phyloP scores from a whole-genome alignment of 2,113 vertebrate genomes.

The Sander vitreus region DNA sequence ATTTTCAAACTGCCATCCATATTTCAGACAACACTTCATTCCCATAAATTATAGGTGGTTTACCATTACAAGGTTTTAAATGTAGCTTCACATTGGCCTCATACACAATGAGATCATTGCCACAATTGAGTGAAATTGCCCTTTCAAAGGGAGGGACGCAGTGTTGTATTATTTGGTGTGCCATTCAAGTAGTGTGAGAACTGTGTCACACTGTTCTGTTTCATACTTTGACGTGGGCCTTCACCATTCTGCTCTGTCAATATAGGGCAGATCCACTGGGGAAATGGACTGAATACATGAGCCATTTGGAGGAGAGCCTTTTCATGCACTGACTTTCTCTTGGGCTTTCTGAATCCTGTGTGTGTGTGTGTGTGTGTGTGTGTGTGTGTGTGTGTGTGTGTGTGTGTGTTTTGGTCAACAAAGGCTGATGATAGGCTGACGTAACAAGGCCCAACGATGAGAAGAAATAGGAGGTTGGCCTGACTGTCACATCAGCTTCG shows the following conservation, averaged over 20 bases:
- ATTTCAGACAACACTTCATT: conserved; percentile 15
- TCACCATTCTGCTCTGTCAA: conserved; percentile 76
- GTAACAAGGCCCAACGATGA: conserved; percentile 51
- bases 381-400: neutral
- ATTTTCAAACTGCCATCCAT: conserved; percentile 23
- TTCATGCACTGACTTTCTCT: conserved; percentile 69
- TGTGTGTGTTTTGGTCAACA: conserved; percentile 42
- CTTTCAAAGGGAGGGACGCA: neutral
- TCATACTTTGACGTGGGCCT: conserved; percentile 63
- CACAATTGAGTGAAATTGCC: conserved; percentile 20
- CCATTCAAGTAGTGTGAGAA: conserved; percentile 78
- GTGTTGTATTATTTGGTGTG: conserved; percentile 39
- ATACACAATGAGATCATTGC: conserved; percentile 9
- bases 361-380: conserved; percentile 5
- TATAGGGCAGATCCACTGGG: conserved; percentile 69
- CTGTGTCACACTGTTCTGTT: conserved; percentile 69
- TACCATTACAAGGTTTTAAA: conserved; percentile 20
- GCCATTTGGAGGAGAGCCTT: conserved; percentile 66
- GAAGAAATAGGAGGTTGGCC: conserved; percentile 38
- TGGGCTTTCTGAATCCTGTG: conserved; percentile 61
- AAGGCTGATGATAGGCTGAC: conserved; percentile 67
- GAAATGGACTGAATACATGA: conserved; percentile 66
- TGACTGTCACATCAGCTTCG: conserved; percentile 45
- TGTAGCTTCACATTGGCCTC: neutral
- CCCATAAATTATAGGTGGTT: neutral